Evolutionary conservation across 1,140 invertebrate species (phyloP).

Genomic region (Chrysopa pallens): DNA sequence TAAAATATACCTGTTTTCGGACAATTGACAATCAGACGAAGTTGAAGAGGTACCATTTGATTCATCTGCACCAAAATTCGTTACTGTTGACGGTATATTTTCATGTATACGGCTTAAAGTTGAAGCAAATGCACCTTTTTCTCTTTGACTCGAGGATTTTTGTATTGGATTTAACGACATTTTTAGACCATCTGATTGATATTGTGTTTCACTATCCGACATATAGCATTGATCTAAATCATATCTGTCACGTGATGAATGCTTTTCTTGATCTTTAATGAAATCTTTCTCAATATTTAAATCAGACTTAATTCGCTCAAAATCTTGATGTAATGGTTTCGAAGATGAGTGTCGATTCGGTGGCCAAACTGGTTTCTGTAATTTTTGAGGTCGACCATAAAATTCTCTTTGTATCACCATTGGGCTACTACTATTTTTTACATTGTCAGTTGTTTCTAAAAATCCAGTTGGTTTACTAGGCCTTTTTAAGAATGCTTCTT

Average conservation of each 20-base stretch:
- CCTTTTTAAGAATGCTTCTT: slow-evolving; percentile 66
- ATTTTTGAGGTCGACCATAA: slow-evolving; percentile 55
- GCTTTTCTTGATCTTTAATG: no score
- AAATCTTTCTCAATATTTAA: slow-evolving; percentile 17
- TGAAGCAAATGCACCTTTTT: slow-evolving; percentile 33
- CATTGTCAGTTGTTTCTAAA: slow-evolving; percentile 19
- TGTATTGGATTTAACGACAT: no score
- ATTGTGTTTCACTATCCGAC: no score
- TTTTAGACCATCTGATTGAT: no score
- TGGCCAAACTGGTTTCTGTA: slow-evolving; percentile 54
- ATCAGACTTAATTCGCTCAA: slow-evolving; percentile 23
- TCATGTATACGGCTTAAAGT: slow-evolving; percentile 44
- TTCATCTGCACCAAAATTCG: slow-evolving; percentile 12
- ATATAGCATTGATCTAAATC: no score
- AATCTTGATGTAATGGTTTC: slow-evolving; percentile 16
- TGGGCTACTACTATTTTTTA: slow-evolving; percentile 14
- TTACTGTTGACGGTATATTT: slow-evolving; percentile 25
- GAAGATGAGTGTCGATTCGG: slow-evolving; percentile 25
- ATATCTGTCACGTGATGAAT: no score
- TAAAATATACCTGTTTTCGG: neutral
- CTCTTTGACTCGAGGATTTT: slow-evolving; percentile 8
- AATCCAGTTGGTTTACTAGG: slow-evolving; percentile 46
- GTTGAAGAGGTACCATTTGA: slow-evolving; percentile 20
- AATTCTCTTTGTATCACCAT: slow-evolving; percentile 47
- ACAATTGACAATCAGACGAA: slow-evolving; percentile 12